Conservation (phyloP, 2,797 vertebrate species). For the Synaphobranchus kaupii region DNA sequence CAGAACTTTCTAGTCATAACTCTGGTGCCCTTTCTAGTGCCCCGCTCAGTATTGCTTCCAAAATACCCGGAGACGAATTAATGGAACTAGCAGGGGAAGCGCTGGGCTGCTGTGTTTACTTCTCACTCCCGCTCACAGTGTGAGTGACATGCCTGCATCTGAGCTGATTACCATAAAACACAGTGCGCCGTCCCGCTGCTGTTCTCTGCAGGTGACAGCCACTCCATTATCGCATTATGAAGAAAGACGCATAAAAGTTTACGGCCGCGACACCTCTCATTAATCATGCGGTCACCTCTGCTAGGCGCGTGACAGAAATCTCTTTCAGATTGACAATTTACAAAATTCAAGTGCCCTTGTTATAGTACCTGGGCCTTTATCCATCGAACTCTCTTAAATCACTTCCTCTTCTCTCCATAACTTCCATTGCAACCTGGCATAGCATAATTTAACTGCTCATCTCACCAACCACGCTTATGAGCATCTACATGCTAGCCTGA, state of each 20-base stretch:
- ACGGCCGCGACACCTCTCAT: neutral
- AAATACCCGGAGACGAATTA: neutral
- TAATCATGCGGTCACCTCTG: slow-evolving; percentile 9
- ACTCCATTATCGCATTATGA: neutral
- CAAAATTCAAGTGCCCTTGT: neutral
- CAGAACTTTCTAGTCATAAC: neutral
- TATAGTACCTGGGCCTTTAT: slow-evolving; percentile 1
- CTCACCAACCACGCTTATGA: neutral
- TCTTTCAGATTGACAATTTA: slow-evolving; percentile 2
- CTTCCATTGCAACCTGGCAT: neutral
- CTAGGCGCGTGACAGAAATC: neutral
- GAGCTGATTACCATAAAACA: slow-evolving; percentile 15
- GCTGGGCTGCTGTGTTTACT: neutral
- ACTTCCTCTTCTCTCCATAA: neutral
- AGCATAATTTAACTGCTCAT: neutral
- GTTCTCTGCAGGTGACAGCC: slow-evolving; percentile 7
- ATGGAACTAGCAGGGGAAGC: neutral
- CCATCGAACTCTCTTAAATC: slow-evolving; percentile 6
- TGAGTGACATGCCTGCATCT: neutral
- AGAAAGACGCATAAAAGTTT: slow-evolving; percentile 5
- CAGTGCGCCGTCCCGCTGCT: neutral
- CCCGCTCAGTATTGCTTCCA: neutral
- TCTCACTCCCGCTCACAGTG: neutral
- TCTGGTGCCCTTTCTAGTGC: neutral
- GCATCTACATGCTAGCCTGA: neutral